These are phyloP conservation scores for Congeria kusceri DNA, from an alignment of 2,888 invertebrate genomes.

Conservation along the genomic window DNA sequence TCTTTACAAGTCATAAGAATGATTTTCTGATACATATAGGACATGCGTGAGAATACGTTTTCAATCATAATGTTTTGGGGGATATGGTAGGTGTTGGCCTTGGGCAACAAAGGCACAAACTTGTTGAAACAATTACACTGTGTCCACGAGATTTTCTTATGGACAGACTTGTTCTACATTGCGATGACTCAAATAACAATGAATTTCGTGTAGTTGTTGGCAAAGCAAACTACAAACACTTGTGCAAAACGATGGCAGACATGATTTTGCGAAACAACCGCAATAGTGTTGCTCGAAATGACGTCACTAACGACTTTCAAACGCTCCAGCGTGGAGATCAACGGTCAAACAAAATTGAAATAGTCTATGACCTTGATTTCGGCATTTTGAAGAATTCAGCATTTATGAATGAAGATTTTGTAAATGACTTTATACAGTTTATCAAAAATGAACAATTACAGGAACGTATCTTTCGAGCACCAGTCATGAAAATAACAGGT, in stretches of 20 bases:
- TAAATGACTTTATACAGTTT: constrained; percentile 19
- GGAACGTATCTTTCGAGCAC: constrained; percentile 6
- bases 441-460: constrained; percentile 6
- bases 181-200: background rate
- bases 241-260: constrained; percentile 6
- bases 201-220: constrained; percentile 7
- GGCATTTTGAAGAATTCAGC: constrained; percentile 27
- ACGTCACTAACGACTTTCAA: background rate
- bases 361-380: constrained; percentile 19
- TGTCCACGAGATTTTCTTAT: constrained; percentile 39
- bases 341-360: constrained; percentile 8
- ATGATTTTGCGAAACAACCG: background rate
- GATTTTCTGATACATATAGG: constrained; percentile 18
- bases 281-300: background rate
- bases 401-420: constrained; percentile 16
- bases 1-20: constrained; percentile 28
- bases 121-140: constrained; percentile 21
- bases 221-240: constrained; percentile 2
- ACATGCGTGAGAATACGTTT: constrained; percentile 16
- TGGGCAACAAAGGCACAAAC: constrained; percentile 16
- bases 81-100: constrained; percentile 49
- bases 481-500: constrained; percentile 4
- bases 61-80: constrained; percentile 44
- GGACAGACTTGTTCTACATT: constrained; percentile 7
- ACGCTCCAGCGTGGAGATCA: background rate